Percentiles rank a stretch among this genome's conserved stretches.
phyloP scores from a whole-genome alignment of 1,140 invertebrate genomes.

The Acromyrmex charruanus region DNA sequence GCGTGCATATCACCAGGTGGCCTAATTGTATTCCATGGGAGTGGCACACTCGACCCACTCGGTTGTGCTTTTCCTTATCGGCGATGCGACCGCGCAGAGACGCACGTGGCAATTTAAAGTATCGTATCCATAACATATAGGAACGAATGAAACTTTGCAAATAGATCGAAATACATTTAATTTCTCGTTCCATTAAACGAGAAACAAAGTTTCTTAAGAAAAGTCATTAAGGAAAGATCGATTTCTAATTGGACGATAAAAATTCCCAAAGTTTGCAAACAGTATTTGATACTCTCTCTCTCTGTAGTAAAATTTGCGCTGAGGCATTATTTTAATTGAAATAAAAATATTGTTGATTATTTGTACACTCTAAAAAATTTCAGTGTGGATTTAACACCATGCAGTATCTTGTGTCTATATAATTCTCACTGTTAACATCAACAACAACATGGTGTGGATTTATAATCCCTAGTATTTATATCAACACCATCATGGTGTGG shows the following conservation, averaged over 20 bases:
- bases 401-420: too few species aligned
- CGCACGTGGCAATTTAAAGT: not conserved
- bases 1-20: conserved; percentile 41
- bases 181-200: not conserved
- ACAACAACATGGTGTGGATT: too few species aligned
- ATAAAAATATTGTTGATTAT: not conserved
- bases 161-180: not conserved
- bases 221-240: not conserved
- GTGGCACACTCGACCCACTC: conserved; percentile 51
- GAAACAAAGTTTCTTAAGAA: not conserved
- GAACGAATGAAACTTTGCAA: not conserved
- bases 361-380: not conserved
- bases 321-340: not conserved
- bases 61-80: conserved; percentile 51
- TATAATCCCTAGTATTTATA: too few species aligned
- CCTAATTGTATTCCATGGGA: conserved; percentile 60
- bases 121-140: conserved; percentile 25
- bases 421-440: too few species aligned
- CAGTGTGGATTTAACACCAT: too few species aligned
- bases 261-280: not conserved
- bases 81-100: conserved; percentile 43
- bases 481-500: too few species aligned
- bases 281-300: not conserved
- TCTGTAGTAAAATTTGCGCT: not conserved
- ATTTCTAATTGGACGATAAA: conserved; percentile 11